Evolutionary conservation across 2,113 vertebrate species (phyloP), one percentile per base, ranked within the genome.

Genomic region (Odontophorus gujanensis): DNA sequence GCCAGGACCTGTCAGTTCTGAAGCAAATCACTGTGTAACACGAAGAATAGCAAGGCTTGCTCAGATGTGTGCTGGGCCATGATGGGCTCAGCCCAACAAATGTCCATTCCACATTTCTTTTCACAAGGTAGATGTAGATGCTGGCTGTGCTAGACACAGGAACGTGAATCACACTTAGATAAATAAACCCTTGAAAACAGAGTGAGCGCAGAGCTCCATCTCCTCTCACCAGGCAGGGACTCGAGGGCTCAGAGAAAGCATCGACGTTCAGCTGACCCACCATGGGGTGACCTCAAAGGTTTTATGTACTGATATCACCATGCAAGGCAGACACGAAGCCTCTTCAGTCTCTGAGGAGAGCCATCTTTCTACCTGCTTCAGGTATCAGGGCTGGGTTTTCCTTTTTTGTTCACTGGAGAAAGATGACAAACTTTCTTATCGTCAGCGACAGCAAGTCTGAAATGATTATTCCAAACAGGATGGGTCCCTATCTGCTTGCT

Each of bases 381-480:
- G 28, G 7, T 45, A 50, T 55, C 2, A 0, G 24, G 26, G 17
- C 13, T 67, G 13, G 8, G 0, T 2, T 24, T 42, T n/a, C 19
- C 26, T 50, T 20, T 4, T 25, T 47, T 53, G 8, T 8, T 77
- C 38, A 25, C 3, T 28, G 48, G 59, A n/a, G 32, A 79, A 93
- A 34, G 59, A 58, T 21, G 43, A 74, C 34, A 58, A 42, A 79
- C 81, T 25, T 48, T 48, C 32, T 51, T 58, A 9, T 62, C 69
- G 76, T 51, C 68, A 36, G 42, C 19, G 38, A 53, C 59, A 50
- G n/a, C 20, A 72, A 62, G 45, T 43, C 75, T 63, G 85, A 40
- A 91, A 50, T 25, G 88, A 61, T n/a, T 77, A n/a, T 6, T 76
- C 36, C 65, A 43, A 82, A 71, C 4, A 55, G 6, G 55, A 17